phyloP scores from a whole-genome alignment of 2,113 vertebrate species.

The Chloropsis hardwickii region DNA sequence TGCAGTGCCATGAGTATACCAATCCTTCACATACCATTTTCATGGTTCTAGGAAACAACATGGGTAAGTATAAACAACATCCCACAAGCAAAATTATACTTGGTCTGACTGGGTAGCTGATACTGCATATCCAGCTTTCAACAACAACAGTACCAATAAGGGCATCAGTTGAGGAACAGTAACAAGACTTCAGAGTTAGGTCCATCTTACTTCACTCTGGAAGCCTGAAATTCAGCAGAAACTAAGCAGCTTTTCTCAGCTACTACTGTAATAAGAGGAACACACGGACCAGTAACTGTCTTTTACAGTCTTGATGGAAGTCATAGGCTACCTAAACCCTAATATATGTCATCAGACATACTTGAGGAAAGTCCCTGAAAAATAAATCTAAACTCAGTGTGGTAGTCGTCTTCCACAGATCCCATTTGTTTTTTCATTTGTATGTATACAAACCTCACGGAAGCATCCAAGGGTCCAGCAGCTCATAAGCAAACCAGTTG shows the following conservation, averaged over 20 bases:
- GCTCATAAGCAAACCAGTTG: neutral
- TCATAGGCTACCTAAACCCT: neutral
- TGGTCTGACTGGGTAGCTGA: neutral
- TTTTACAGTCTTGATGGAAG: neutral
- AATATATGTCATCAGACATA: neutral
- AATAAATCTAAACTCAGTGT: neutral
- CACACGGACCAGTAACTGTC: neutral
- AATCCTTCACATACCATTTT: neutral
- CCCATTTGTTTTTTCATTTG: neutral
- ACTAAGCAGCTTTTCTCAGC: neutral
- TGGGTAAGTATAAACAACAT: neutral
- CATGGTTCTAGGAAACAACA: neutral
- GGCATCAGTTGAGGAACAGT: neutral
- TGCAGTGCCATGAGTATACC: neutral
- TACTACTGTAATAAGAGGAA: neutral
- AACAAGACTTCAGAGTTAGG: neutral
- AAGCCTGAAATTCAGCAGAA: neutral
- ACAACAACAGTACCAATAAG: neutral
- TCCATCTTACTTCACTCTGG: neutral
- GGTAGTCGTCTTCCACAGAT: neutral
- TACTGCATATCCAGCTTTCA: neutral
- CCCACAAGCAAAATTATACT: neutral
- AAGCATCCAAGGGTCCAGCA: neutral
- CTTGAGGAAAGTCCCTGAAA: neutral
- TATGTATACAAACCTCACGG: neutral